These are phyloP conservation scores for Corella eumyota DNA, from an alignment of 23 tunicate genomes.

Conservation along the genomic window DNA sequence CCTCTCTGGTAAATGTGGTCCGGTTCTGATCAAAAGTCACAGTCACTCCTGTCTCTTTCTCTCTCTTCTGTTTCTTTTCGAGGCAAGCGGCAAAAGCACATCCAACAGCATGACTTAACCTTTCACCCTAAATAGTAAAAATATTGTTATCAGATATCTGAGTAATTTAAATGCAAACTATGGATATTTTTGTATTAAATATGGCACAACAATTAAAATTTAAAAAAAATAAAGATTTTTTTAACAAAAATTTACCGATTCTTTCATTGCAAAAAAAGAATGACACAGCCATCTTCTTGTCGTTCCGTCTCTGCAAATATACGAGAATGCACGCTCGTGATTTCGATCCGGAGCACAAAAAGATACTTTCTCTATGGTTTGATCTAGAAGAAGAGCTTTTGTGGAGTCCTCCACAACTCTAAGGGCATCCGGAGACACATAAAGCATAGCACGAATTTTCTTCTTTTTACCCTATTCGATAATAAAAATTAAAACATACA, in stretches of 20 bases:
- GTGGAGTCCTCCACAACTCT: constrained; percentile 95
- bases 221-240: constrained; percentile 1
- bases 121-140: constrained; percentile 98
- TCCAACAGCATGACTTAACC: constrained; percentile 95
- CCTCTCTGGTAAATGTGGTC: constrained; percentile 93
- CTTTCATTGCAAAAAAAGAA: constrained; percentile 85
- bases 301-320: constrained; percentile 97
- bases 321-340: constrained; percentile 90
- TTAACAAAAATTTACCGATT: constrained; percentile 55
- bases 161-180: not conserved
- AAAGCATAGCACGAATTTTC: constrained; percentile 75
- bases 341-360: constrained; percentile 99
- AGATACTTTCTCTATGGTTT: constrained; percentile 97
- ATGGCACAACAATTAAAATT: not conserved
- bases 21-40: constrained; percentile 75
- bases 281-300: constrained; percentile 96
- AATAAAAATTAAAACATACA: not conserved
- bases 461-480: constrained; percentile 62
- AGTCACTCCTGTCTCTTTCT: constrained; percentile 79
- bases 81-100: constrained; percentile 96
- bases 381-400: constrained; percentile 94
- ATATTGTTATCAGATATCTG: not conserved
- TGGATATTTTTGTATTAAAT: not conserved
- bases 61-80: constrained; percentile 94
- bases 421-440: constrained; percentile 91